Evolutionary conservation across 2,888 invertebrate species (phyloP).

Genomic region (Acanthopleura granulata): DNA sequence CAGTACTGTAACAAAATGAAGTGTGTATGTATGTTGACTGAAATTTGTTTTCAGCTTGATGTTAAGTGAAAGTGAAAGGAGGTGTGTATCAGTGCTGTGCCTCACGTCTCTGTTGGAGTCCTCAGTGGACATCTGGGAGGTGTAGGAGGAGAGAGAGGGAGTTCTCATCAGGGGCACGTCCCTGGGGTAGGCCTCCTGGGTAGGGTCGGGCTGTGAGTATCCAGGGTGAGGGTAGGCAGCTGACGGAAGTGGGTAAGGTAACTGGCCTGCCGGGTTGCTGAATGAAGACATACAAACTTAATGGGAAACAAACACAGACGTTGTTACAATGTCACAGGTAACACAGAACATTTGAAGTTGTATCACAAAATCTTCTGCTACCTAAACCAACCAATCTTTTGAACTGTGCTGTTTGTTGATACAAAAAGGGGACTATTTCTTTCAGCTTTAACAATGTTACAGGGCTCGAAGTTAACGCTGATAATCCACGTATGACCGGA

Average conservation of each 20-base stretch:
- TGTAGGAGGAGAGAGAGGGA: conserved; percentile 6
- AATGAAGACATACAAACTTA: too few species aligned
- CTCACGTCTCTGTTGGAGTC: background rate
- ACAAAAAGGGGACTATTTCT: background rate
- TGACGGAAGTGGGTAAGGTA: background rate
- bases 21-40: background rate
- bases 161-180: background rate
- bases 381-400: too few species aligned
- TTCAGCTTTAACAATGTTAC: background rate
- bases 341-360: too few species aligned
- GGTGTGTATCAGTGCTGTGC: too few species aligned
- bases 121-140: background rate
- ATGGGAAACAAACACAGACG: too few species aligned
- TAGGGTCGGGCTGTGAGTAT: background rate
- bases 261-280: background rate
- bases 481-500: too few species aligned
- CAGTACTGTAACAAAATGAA: too few species aligned
- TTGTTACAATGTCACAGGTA: too few species aligned
- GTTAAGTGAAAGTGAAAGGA: too few species aligned
- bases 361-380: background rate
- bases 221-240: background rate
- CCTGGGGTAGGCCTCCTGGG: background rate
- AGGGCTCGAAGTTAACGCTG: too few species aligned
- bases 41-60: background rate
- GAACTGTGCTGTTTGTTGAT: too few species aligned